These are phyloP conservation scores for Eristalis tenax DNA, from an alignment of 2,888 invertebrate species.

Conservation along the genomic window DNA sequence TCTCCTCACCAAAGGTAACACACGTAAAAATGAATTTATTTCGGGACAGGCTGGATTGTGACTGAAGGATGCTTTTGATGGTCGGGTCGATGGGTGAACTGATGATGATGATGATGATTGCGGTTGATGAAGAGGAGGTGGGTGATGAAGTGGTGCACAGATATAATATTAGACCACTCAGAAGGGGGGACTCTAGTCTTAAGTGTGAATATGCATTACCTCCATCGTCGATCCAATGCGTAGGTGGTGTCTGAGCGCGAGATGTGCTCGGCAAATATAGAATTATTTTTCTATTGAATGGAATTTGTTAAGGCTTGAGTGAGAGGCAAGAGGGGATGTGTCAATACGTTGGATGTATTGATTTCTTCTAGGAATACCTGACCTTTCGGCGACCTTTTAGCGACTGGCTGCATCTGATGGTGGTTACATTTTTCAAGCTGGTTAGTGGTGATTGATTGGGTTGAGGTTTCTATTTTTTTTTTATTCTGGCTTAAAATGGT, in stretches of 20 bases:
- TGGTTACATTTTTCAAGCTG: neutral
- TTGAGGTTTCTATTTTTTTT: too few species aligned
- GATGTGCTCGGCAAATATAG: neutral
- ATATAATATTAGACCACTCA: neutral
- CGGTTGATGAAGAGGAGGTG: neutral
- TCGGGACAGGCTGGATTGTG: neutral
- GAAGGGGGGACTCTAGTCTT: neutral
- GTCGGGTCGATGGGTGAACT: neutral
- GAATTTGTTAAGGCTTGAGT: neutral
- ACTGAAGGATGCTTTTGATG: neutral
- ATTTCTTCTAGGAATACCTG: neutral
- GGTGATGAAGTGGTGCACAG: neutral
- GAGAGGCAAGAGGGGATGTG: neutral
- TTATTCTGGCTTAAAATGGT: too few species aligned
- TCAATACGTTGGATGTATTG: neutral
- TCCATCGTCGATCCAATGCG: neutral
- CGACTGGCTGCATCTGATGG: neutral
- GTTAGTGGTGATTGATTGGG: too few species aligned
- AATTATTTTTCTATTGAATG: neutral
- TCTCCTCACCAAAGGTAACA: slow-evolving; percentile 3
- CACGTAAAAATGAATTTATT: neutral
- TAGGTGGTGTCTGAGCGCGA: too few species aligned
- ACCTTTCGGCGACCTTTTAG: neutral
- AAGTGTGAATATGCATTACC: neutral
- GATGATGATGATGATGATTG: neutral